These are phyloP conservation scores for Tethya wilhelma DNA, from an alignment of 37 sponge, comb jelly and placozoan genomes.

Conservation along the genomic window DNA sequence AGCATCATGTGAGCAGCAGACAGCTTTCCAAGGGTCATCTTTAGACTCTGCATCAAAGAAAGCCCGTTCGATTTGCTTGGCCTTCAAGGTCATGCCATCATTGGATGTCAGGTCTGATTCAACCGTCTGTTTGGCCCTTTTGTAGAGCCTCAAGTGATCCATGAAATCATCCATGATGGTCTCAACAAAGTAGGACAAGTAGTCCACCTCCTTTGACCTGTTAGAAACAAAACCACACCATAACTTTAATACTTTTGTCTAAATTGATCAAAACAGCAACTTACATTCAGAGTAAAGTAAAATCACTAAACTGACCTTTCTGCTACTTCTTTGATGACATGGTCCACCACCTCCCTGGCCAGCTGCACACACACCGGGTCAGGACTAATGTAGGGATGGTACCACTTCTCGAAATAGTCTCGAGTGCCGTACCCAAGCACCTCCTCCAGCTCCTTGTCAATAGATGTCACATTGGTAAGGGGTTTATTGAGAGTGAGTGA, in stretches of 20 bases:
- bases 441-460: conserved; percentile 63
- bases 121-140: conserved; percentile 7
- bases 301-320: conserved; percentile 14
- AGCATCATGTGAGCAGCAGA: conserved; percentile 28
- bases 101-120: neutral
- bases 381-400: conserved; percentile 43
- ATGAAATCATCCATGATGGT: conserved; percentile 63
- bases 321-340: conserved; percentile 14
- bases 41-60: conserved; percentile 31
- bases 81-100: neutral
- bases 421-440: conserved; percentile 22
- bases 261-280: too few species aligned
- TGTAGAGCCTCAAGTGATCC: conserved; percentile 53
- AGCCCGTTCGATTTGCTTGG: conserved; percentile 10
- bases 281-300: too few species aligned
- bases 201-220: conserved; percentile 55
- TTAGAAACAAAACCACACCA: neutral
- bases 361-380: conserved; percentile 36
- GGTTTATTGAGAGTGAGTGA: conserved; percentile 3
- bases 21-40: conserved; percentile 33
- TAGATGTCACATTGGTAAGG: conserved; percentile 53
- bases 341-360: conserved; percentile 1
- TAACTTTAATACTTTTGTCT: neutral
- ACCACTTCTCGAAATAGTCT: conserved; percentile 70
- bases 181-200: conserved; percentile 55